Percentiles rank a stretch among this genome's conserved stretches.
Evolutionary conservation across 2,113 vertebrate species (phyloP).

Genomic region (Tyrannus savana): DNA sequence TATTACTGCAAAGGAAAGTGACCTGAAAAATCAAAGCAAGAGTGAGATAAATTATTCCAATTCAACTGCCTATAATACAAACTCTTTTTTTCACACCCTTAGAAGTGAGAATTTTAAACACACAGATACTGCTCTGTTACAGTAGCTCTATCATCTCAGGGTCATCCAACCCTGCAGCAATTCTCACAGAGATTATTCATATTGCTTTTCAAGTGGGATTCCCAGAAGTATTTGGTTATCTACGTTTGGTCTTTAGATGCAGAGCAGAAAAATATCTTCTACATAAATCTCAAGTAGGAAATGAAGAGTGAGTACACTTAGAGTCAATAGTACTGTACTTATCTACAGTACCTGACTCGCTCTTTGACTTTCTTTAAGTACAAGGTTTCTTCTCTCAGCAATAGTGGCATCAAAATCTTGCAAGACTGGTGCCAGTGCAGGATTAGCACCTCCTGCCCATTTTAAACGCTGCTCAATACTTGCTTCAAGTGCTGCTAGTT

Average conservation of each 20-base stretch:
- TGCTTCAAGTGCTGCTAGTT: constrained; percentile 90
- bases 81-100: background rate
- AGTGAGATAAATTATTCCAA: background rate
- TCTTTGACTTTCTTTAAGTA: constrained; percentile 92
- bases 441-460: constrained; percentile 98
- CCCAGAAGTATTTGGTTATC: background rate
- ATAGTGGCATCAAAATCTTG: constrained; percentile 99
- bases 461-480: constrained; percentile 98
- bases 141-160: background rate
- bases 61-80: background rate
- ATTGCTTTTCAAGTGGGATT: background rate
- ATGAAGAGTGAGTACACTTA: background rate
- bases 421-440: constrained; percentile 90
- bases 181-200: background rate
- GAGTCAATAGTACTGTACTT: background rate
- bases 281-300: background rate
- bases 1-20: constrained; percentile 96
- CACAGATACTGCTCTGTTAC: background rate
- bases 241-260: background rate
- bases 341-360: constrained; percentile 84
- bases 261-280: background rate
- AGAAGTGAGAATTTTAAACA: background rate
- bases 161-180: background rate
- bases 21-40: constrained; percentile 72
- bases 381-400: constrained; percentile 89